Evolutionary conservation across 2,797 vertebrate genomes (phyloP), one percentile per base, ranked within the genome.

Genomic region (Enteromius paludinosus): DNA sequence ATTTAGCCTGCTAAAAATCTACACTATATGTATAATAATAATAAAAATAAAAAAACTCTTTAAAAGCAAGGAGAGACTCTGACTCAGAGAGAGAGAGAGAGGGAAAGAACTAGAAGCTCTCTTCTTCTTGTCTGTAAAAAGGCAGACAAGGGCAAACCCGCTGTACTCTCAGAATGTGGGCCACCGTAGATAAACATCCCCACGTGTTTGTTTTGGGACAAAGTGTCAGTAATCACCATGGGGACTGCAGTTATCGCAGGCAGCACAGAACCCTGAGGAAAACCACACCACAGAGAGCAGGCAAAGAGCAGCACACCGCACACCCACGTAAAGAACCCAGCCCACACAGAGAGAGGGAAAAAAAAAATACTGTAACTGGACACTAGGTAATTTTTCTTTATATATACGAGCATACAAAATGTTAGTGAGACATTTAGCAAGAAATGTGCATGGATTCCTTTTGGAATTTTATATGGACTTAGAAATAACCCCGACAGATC

Each of bases 241-340:
- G 96, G 94, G 92, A 94, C 92, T 89, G 93, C 90, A 93, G 95
- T 95, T 95, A 96, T 95, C 96, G 95, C 94, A 95, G 94, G 94
- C 95, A 96, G 96, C 94, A 95, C 94, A 93, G 90, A 95, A 93
- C 93, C 93, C 95, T 94, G 92, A 93, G 90, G 94, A 93, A 90
- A 92, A 93, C 93, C 92, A 90, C 89, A 91, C 92, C 91, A 91
- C 91, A 92, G 92, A 89, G 87, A 86, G 88, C 68, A 76, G 38
- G 91, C 91, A 92, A 92, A 90, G 87, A 87, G 88, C 68, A 76
- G 38, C 65, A 62, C 85, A 73, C 71, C 54, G 41, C 23, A 64
- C 75, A 70, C 23, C 69, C 49, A 43, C 83, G 84, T 88, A 84
- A 87, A 86, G 86, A 86, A 79, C 82, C 78, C 86, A 83, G 87